Conservation (phyloP, 2,797 vertebrate species). For the Pangasius sanitwongsei region DNA sequence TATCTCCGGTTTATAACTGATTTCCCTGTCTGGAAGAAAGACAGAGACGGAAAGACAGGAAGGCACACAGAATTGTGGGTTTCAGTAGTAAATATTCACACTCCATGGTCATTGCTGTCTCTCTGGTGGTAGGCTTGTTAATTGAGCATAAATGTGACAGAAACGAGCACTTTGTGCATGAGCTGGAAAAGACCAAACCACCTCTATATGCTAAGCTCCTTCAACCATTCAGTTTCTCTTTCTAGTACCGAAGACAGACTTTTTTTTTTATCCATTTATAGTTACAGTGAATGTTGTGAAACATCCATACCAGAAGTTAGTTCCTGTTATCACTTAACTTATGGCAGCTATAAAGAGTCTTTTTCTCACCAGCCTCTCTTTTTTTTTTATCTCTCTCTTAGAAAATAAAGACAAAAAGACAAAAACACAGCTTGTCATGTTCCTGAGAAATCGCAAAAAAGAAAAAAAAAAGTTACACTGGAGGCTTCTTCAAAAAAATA, state of each 20-base stretch:
- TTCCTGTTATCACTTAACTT: background rate
- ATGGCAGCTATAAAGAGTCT: background rate
- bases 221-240: background rate
- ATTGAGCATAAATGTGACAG: background rate
- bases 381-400: background rate
- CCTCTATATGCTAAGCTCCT: background rate
- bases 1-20: background rate
- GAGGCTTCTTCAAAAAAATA: background rate
- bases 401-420: background rate
- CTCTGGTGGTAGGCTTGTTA: background rate
- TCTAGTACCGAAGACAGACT: background rate
- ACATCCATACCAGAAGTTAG: background rate
- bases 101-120: background rate
- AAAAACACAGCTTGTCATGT: background rate
- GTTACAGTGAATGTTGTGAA: background rate
- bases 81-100: background rate
- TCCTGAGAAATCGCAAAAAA: background rate
- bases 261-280: background rate
- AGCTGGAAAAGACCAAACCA: background rate
- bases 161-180: background rate
- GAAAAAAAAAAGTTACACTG: background rate
- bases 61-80: background rate
- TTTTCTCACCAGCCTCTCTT: no score
- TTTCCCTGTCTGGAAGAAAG: background rate
- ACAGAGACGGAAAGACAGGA: no score